phyloP scores from a whole-genome alignment of 1,140 invertebrate species.

The Drosophila bifasciata region DNA sequence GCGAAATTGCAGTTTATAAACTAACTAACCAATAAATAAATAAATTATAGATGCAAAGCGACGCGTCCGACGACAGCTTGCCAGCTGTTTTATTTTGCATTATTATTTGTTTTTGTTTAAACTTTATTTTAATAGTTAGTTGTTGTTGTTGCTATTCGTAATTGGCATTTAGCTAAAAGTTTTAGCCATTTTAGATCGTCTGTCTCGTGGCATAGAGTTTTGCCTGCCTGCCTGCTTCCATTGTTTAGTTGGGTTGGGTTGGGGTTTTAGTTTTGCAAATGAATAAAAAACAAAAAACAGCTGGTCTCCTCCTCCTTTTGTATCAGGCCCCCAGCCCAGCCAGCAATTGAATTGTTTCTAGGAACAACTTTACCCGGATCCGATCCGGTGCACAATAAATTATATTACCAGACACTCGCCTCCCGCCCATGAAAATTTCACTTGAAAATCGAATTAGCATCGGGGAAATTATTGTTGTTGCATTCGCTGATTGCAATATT shows the following conservation, averaged over 20 bases:
- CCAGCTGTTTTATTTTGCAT: constrained; percentile 22
- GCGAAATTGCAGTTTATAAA: constrained; percentile 20
- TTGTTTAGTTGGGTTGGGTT: constrained; percentile 18
- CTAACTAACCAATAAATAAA: constrained; percentile 22
- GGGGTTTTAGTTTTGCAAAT: constrained; percentile 16
- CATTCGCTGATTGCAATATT: constrained; percentile 48
- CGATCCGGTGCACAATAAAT: constrained; percentile 41
- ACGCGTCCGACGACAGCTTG: constrained; percentile 10
- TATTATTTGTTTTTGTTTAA: constrained; percentile 25
- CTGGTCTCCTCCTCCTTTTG: not conserved
- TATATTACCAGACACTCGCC: constrained; percentile 29
- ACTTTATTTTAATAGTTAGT: constrained; percentile 39
- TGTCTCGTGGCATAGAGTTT: not conserved
- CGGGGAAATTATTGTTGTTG: constrained; percentile 30
- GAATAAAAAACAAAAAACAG: constrained; percentile 37
- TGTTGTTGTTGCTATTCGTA: constrained; percentile 7
- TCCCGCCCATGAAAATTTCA: constrained; percentile 41
- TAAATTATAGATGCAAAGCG: constrained; percentile 44
- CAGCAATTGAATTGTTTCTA: constrained; percentile 30
- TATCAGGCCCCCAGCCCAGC: no score
- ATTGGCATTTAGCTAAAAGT: constrained; percentile 38
- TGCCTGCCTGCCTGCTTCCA: constrained; percentile 8
- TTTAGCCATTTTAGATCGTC: constrained; percentile 17
- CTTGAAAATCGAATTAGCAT: constrained; percentile 45
- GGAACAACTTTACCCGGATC: constrained; percentile 45